Evolutionary conservation across 2,888 invertebrate genomes (phyloP).

Genomic region (Ornithoptera priamus): DNA sequence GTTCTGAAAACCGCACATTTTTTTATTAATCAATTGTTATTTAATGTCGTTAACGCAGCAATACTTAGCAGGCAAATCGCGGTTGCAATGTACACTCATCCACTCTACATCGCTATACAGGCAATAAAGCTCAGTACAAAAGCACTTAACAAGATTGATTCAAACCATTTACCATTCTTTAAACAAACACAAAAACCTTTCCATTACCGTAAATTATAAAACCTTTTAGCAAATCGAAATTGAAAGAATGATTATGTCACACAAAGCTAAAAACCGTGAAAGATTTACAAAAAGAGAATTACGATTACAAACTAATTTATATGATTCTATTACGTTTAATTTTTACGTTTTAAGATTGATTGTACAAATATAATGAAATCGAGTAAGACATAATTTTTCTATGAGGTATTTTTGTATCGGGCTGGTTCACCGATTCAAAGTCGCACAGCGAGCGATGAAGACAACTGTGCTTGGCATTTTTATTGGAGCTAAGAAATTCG

Average conservation of each 20-base stretch:
- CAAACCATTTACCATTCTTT: conserved; percentile 78
- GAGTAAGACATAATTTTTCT: no score
- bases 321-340: no score
- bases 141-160: conserved; percentile 79
- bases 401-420: no score
- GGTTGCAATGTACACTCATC: conserved; percentile 49
- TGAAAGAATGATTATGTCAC: conserved; percentile 28
- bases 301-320: neutral
- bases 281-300: conserved; percentile 2
- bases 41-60: conserved; percentile 35
- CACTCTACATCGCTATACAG: conserved; percentile 63
- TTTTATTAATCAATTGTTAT: conserved; percentile 8
- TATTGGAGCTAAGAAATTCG: no score
- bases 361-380: no score
- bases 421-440: no score
- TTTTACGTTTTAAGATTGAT: no score
- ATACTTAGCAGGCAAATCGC: conserved; percentile 33
- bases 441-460: no score
- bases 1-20: neutral
- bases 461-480: no score
- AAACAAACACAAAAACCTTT: conserved; percentile 76
- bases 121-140: conserved; percentile 78
- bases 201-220: conserved; percentile 78
- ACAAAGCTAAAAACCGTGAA: conserved; percentile 16
- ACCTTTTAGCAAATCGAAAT: conserved; percentile 63